Evolutionary conservation across 2,888 invertebrate species (phyloP), one percentile per base, ranked within the genome.

Genomic region (Aphidius colemani): DNA sequence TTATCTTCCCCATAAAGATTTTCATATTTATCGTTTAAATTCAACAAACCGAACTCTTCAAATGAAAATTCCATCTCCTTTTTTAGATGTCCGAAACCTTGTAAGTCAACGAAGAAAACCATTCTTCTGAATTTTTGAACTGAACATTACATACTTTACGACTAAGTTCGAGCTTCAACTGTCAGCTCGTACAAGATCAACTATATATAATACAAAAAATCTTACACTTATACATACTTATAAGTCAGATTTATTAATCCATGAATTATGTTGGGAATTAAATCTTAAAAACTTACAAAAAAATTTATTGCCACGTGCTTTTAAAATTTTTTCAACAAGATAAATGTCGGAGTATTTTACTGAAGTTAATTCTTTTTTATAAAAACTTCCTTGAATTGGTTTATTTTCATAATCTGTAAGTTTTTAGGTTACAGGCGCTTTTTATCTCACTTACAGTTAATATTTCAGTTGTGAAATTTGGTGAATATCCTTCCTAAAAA

Each of bases 381-480:
- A 69, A 51, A 73, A 70, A n/a, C 65, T 60, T 9, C 69, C 72
- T 40, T 71, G 68, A 30, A 80, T 76, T 7, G 61, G 58, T 59
- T 75, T 63, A 53, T 72, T 64, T 39, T 64, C 43, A 45, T 65
- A 68, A 67, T 78, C 78, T 60, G 71, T 64, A 2, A 80, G 61
- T 39, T 68, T 43, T 57, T 78, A 77, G 7, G 77, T 78, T 1
- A 68, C 65, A 7, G 78, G 76, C 75, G 49, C 69, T 68, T 30
- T 74, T 60, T 4, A 78, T 69, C 70, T 74, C 70, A 10, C 9
- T 46, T 39, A 80, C 69, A 61, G 66, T 74, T 64, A 80, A 82
- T 57, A 81, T 64, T 66, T 80, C 80, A 1, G 75, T 75, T 1
- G 75, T 67, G 77, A 77, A 80, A 61, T 75, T 76, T 0, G 76